Base-by-base conservation (phyloP, 2,797 vertebrate genomes). In the Pseudochirops cupreus region DNA sequence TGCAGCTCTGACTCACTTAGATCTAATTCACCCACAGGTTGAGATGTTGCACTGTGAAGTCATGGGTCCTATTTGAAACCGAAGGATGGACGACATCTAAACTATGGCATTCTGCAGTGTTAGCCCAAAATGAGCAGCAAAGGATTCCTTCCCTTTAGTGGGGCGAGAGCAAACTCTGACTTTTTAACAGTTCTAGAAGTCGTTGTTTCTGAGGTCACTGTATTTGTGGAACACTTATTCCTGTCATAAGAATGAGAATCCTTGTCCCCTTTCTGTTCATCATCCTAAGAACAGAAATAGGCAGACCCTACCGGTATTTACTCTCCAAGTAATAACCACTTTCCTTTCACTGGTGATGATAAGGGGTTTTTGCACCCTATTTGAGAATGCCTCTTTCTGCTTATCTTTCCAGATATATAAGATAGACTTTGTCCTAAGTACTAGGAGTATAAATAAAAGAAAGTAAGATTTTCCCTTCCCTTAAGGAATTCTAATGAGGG, bases 61-160 rank as follows among this genome's bases (percentile, higher is more conserved):
- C 58, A 59, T 59, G 29, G 58, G 10, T 59, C 58, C 58, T 59
- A 26, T 59, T 59, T 59, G 58, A 59, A 59, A 59, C 13, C 33
- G 29, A 62, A 62, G 59, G 29, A 62, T 62, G 56, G 33, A 33
- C 29, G 13, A 62, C 29, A 62, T 13, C 7, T 3, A 33, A 62
- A 67, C 14, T 67, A 67, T 67, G 4, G n/a, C 62, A n/a, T 67
- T 33, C 62, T 67, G n/a, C 62, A 16, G 14, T 18, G 31, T 67
- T 67, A n/a, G 5, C 62, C 14, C 31, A 67, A n/a, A 67, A n/a
- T 67, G 62, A 67, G 33, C 62, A 16, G n/a, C 12, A 21, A 56
- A 54, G 16, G 67, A 2, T 14, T 31, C 39, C 0, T 2, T 0
- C 6, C 0, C 5, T 82, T 24, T 0, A 0, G 0, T 0, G 58